Conservation (phyloP, 1,140 invertebrate species). For the Yoshiicerus persimilis region DNA sequence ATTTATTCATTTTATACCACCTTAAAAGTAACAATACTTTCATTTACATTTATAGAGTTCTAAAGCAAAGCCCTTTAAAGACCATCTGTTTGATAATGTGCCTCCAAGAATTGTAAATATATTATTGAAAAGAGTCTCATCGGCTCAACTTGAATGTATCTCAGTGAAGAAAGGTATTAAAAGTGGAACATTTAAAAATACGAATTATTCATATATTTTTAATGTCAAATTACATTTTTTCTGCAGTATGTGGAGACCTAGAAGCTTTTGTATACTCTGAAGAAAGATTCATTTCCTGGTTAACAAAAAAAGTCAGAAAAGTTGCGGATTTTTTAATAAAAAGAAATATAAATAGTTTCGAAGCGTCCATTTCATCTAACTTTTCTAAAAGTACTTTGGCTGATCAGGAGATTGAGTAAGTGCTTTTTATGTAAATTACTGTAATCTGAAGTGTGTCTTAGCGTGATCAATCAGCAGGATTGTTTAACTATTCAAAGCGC, state of each 20-base stretch:
- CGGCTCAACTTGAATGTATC: slow-evolving; percentile 42
- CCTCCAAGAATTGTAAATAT: slow-evolving; percentile 13
- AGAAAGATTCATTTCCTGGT: slow-evolving; percentile 43
- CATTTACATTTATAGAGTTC: slow-evolving; percentile 20
- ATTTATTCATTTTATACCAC: no score
- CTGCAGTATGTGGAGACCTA: slow-evolving; percentile 39
- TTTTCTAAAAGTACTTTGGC: slow-evolving; percentile 28
- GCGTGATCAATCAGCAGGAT: no score
- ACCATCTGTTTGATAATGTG: slow-evolving; percentile 41
- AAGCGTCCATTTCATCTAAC: slow-evolving; percentile 45
- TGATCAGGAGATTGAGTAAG: background rate
- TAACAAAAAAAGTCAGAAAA: slow-evolving; percentile 40
- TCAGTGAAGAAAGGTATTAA: slow-evolving; percentile 41
- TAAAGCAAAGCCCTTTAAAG: slow-evolving; percentile 38
- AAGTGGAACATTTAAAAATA: background rate
- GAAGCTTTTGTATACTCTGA: slow-evolving; percentile 46
- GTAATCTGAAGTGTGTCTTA: no score
- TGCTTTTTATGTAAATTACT: no score
- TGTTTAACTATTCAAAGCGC: no score
- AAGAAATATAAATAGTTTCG: slow-evolving; percentile 26
- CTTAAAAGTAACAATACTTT: no score
- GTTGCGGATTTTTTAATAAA: slow-evolving; percentile 25
- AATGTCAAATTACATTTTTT: background rate
- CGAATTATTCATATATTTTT: background rate
- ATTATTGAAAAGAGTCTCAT: slow-evolving; percentile 25